phyloP scores from a whole-genome alignment of 2,888 invertebrate species.

The Ptychoptera contaminata region DNA sequence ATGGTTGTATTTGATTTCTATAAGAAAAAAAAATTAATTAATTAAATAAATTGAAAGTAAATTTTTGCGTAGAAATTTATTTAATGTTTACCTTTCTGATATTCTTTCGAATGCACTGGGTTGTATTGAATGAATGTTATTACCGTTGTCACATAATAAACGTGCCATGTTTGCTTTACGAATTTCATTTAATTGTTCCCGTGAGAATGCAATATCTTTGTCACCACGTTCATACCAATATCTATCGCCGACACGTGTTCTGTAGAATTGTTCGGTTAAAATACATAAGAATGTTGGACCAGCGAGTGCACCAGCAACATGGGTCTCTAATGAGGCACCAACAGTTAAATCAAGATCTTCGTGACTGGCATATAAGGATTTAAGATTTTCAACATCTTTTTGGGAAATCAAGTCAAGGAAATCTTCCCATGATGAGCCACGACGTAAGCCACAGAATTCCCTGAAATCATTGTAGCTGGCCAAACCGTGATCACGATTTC shows the following conservation, averaged over 20 bases:
- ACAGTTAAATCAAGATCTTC: constrained; percentile 79
- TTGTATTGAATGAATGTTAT: constrained; percentile 49
- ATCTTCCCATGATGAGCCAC: constrained; percentile 51
- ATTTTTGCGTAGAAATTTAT: neutral
- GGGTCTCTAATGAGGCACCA: constrained; percentile 64
- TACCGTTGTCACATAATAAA: constrained; percentile 66
- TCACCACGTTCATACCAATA: constrained; percentile 68
- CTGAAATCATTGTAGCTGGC: constrained; percentile 65
- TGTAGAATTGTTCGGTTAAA: constrained; percentile 71
- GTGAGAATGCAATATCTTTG: constrained; percentile 44
- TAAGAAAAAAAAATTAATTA: constrained; percentile 15
- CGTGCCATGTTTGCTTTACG: constrained; percentile 63
- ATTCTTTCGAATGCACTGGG: constrained; percentile 48
- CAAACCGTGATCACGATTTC: constrained; percentile 74
- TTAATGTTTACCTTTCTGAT: constrained; percentile 35
- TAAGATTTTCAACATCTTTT: constrained; percentile 47
- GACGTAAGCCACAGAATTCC: constrained; percentile 54
- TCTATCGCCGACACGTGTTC: constrained; percentile 71
- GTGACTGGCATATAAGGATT: constrained; percentile 47
- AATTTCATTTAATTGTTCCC: constrained; percentile 59
- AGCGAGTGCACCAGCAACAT: constrained; percentile 57
- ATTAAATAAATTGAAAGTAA: constrained; percentile 1
- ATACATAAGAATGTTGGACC: constrained; percentile 85
- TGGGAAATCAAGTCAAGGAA: constrained; percentile 49
- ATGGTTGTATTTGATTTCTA: constrained; percentile 45